These are phyloP conservation scores for Chamaetylas fuelleborni DNA, from an alignment of 2,113 vertebrate genomes.

Conservation along the genomic window DNA sequence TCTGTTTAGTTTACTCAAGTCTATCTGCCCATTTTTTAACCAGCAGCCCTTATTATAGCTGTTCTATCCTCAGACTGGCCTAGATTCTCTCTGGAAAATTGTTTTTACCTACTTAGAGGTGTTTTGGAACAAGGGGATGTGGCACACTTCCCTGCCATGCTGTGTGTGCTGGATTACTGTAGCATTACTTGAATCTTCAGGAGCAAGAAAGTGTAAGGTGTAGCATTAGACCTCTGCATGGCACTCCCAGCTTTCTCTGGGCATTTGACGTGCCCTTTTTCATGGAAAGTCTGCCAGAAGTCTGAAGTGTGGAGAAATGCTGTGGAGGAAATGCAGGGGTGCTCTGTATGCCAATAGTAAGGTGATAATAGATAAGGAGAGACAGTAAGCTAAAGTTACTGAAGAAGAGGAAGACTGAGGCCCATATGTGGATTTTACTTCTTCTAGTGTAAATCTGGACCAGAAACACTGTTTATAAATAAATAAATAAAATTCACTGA, in stretches of 20 bases:
- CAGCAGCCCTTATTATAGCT: not conserved
- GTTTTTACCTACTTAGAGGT: not conserved
- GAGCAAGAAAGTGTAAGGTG: not conserved
- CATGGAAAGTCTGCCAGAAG: not conserved
- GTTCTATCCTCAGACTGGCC: not conserved
- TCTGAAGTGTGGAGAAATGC: not conserved
- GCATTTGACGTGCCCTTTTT: not conserved
- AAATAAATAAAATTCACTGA: not conserved
- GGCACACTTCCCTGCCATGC: not conserved
- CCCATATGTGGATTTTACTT: not conserved
- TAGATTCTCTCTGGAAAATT: not conserved
- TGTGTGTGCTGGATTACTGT: not conserved
- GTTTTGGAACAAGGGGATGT: not conserved
- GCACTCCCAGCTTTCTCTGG: not conserved
- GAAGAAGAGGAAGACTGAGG: not conserved
- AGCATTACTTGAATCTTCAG: not conserved
- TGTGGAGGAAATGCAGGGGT: not conserved
- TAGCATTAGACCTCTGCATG: fast-evolving
- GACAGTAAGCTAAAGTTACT: not conserved
- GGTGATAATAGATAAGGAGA: not conserved
- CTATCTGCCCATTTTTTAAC: not conserved
- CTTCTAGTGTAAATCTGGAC: not conserved
- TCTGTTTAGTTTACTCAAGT: not conserved
- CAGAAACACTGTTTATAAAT: not conserved
- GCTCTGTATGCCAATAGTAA: not conserved